Conservation (phyloP, 2,797 vertebrate species). For the Manis pentadactyla region DNA sequence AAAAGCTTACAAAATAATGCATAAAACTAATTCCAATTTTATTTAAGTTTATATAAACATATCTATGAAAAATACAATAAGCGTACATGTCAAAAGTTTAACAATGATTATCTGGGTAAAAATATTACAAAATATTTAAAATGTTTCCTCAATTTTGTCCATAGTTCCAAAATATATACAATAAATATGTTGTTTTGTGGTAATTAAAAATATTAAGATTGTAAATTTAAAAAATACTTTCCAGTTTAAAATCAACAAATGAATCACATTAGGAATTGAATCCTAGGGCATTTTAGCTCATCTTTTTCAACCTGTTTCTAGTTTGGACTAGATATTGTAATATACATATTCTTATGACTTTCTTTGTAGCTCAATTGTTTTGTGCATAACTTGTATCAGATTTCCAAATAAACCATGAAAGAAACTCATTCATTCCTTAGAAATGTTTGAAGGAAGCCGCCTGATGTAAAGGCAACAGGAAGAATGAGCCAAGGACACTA, state of each 20-base stretch:
- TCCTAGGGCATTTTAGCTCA: neutral
- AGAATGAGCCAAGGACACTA: neutral
- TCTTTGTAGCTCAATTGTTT: constrained; percentile 1
- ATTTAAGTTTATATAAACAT: neutral
- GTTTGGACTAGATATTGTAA: constrained; percentile 13
- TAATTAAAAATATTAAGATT: constrained; percentile 42
- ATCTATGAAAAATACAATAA: constrained; percentile 33
- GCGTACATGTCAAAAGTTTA: neutral
- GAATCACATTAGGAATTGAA: neutral
- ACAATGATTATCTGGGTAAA: neutral
- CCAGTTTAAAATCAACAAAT: constrained; percentile 52
- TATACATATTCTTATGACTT: neutral
- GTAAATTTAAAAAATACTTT: neutral
- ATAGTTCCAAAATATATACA: neutral
- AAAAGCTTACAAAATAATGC: neutral
- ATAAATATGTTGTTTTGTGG: constrained; percentile 14
- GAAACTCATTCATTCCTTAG: neutral
- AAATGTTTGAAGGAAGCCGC: constrained; percentile 33
- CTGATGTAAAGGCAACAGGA: neutral
- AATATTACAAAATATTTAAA: neutral
- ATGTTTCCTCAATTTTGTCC: neutral
- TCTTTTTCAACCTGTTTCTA: constrained; percentile 40
- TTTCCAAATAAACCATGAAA: constrained; percentile 39
- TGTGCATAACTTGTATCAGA: constrained; percentile 6
- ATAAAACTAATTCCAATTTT: neutral